Conservation (phyloP, 2,797 vertebrate species). For the Odontamblyopus lacepedii region DNA sequence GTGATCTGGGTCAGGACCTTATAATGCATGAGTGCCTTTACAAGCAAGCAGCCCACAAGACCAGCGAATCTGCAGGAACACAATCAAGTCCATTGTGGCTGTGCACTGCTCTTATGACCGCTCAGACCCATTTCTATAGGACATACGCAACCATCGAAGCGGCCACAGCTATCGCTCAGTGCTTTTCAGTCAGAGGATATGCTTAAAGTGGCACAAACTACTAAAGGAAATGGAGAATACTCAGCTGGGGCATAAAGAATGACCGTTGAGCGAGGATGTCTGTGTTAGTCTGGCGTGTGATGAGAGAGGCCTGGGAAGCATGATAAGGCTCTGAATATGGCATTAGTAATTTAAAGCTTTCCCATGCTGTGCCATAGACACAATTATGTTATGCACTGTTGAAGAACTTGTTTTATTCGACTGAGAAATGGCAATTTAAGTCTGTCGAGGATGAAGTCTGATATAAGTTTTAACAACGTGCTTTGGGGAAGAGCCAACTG, state of each 20-base stretch:
- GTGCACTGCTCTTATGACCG: slow-evolving; percentile 52
- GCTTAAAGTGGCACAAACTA: slow-evolving; percentile 44
- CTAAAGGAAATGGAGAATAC: slow-evolving; percentile 47
- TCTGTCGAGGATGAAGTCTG: background rate
- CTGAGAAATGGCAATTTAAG: background rate
- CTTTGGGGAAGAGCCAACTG: background rate
- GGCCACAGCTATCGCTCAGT: slow-evolving; percentile 40
- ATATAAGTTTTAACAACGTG: background rate
- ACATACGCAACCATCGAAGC: slow-evolving; percentile 19
- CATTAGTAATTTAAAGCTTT: slow-evolving; percentile 58
- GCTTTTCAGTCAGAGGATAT: slow-evolving; percentile 20
- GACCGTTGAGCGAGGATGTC: slow-evolving; percentile 37
- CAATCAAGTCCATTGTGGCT: slow-evolving; percentile 59
- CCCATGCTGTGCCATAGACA: slow-evolving; percentile 24
- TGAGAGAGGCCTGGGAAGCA: slow-evolving; percentile 6
- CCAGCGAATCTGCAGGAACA: slow-evolving; percentile 45
- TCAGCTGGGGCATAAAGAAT: slow-evolving; percentile 47
- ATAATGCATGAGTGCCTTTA: slow-evolving; percentile 65
- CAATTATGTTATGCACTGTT: slow-evolving; percentile 22
- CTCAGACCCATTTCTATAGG: slow-evolving; percentile 27
- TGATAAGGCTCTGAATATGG: slow-evolving; percentile 29
- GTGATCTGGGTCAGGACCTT: slow-evolving; percentile 74
- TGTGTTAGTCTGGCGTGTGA: slow-evolving; percentile 12
- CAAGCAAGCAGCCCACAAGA: slow-evolving; percentile 36
- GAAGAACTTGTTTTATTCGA: background rate